Evolutionary conservation across 2,113 vertebrate genomes (phyloP).

Genomic region (Eudyptes chrysolophus): DNA sequence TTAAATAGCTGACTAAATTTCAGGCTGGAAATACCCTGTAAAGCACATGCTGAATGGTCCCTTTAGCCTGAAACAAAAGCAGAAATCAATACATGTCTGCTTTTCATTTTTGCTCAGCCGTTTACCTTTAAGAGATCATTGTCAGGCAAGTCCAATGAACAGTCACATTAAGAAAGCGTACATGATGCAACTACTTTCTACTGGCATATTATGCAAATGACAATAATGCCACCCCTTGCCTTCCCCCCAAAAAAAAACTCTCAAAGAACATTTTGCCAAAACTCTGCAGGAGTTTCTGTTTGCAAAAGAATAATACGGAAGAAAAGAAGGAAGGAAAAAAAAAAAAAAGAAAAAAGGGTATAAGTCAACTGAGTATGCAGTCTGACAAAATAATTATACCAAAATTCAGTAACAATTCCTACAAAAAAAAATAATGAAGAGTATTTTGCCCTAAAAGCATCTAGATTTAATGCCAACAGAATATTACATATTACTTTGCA

Average conservation of each 20-base stretch:
- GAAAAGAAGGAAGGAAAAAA: neutral
- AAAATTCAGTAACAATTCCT: neutral
- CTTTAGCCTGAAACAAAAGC: constrained; percentile 22
- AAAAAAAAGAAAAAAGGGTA: rapidly evolving
- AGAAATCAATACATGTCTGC: neutral
- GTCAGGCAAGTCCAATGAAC: constrained; percentile 3
- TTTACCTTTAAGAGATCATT: neutral
- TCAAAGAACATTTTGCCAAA: neutral
- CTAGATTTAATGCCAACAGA: neutral
- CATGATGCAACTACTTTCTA: neutral
- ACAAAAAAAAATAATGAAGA: neutral
- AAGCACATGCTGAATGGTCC: neutral
- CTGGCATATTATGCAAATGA: neutral
- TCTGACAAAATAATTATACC: neutral
- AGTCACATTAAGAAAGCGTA: neutral
- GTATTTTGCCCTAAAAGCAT: neutral
- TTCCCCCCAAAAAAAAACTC: neutral
- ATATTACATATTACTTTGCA: neutral
- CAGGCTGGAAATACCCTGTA: neutral
- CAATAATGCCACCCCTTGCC: neutral
- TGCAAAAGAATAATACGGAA: neutral
- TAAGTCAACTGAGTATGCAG: neutral
- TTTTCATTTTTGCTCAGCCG: neutral
- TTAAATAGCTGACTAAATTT: neutral
- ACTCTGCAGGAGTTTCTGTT: neutral